Conservation (phyloP, 2,113 vertebrate species). For the Pyxicephalus adspersus region DNA sequence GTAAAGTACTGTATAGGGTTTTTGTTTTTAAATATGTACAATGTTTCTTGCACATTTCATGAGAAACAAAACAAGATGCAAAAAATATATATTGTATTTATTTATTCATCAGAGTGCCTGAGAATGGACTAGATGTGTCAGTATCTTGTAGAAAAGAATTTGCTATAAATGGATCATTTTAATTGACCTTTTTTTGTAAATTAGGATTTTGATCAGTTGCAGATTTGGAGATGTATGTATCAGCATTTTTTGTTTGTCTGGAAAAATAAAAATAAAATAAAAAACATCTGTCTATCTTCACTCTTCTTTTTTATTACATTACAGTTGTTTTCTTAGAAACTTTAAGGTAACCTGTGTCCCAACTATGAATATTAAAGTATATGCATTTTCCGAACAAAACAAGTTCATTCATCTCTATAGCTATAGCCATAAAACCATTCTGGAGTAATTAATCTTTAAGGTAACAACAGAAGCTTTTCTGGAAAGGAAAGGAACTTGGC, state of each 20-base stretch:
- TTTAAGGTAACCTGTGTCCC: no score
- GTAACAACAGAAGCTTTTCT: no score
- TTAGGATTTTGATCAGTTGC: constrained; percentile 62
- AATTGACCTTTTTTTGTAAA: constrained; percentile 69
- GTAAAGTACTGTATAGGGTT: constrained; percentile 67
- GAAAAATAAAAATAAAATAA: constrained; percentile 67
- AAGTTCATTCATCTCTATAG: no score
- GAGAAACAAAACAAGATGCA: constrained; percentile 58
- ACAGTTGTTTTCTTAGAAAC: no score
- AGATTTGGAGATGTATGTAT: constrained; percentile 56
- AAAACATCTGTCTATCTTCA: no score
- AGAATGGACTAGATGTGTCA: constrained; percentile 62
- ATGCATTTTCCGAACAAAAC: no score
- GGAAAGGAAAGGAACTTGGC: no score
- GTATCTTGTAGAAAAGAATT: constrained; percentile 57
- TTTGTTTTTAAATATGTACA: constrained; percentile 81
- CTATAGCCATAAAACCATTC: no score
- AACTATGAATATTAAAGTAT: no score
- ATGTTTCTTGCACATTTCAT: constrained; percentile 79
- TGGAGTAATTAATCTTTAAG: no score
- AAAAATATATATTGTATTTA: constrained; percentile 95
- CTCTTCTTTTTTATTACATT: no score
- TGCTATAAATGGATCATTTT: constrained; percentile 58
- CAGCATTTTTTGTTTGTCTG: constrained; percentile 58
- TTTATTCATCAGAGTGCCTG: constrained; percentile 83